Evolutionary conservation across 1,140 invertebrate genomes (phyloP), one percentile per base, ranked within the genome.

Genomic region (Saccostrea glomerata): DNA sequence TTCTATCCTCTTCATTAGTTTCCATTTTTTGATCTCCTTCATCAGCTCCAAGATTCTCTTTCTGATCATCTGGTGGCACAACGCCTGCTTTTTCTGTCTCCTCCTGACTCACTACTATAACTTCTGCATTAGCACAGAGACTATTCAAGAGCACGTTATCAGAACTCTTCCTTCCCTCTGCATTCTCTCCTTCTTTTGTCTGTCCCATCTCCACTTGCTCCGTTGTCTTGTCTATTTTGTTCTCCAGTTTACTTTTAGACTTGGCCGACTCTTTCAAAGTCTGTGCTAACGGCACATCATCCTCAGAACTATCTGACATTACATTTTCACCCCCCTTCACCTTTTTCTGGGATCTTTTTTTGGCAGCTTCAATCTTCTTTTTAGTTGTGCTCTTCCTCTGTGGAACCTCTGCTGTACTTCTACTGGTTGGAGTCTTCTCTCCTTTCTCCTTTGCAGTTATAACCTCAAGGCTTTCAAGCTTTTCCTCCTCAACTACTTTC

Each of bases 371-470:
- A 36, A 91, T 91, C 58, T 92, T 92, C 40, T 90, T 89, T 63
- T 93, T 92, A 30, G 92, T 91, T 12, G 92, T 91, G 55, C 91
- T 92, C 20, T 88, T 89, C 82, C 90, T 90, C 13, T 58, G 55
- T 20, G 89, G 89, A 0, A 83, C 86, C 11, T 73, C 83, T n/a
- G 36, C 13, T 11, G 82, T 40, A 7, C 56, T 89, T 55, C 87
- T 87, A 30, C 66, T 87, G 15, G 91, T 89, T 86, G 92, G 91
- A 17, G 92, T 93, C 85, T 92, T 89, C 82, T 92, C 91, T 25
- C 89, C 90, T 1, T 86, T 70, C 7, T 77, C 83, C 23, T 87
- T 23, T 15, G 36, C 55, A 58, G 54, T 47, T 82, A 54, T 58
- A 23, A 20, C 40, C 25, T 66, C 85, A 56, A 84, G n/a, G 13